Conservation (phyloP, 2,888 invertebrate genomes). For the Drosophila aldrichi region DNA sequence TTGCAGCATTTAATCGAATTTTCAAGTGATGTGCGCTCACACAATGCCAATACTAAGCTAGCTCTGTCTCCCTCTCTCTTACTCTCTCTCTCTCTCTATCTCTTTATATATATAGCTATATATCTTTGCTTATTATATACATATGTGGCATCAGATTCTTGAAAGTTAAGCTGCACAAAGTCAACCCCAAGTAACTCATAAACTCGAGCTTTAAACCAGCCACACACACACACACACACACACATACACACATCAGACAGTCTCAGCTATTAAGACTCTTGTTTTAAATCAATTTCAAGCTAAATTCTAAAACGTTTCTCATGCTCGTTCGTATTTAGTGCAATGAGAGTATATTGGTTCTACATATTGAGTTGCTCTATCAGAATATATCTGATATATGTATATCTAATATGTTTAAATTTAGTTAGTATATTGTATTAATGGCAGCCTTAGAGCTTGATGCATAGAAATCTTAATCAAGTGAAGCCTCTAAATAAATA, state of each 20-base stretch:
- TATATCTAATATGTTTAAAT: too few species aligned
- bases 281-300: slow-evolving; percentile 25
- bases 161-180: slow-evolving; percentile 46
- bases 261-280: slow-evolving; percentile 4
- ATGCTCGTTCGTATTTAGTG: not conserved
- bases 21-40: slow-evolving; percentile 62
- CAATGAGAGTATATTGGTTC: not conserved
- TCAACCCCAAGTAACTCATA: slow-evolving; percentile 56
- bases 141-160: slow-evolving; percentile 41
- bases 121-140: not conserved
- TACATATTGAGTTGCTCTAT: too few species aligned
- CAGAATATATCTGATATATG: too few species aligned
- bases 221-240: slow-evolving; percentile 5
- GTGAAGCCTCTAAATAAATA: not conserved
- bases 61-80: not conserved
- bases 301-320: not conserved
- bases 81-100: not conserved
- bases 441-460: too few species aligned
- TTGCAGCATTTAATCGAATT: slow-evolving; percentile 81
- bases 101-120: not conserved
- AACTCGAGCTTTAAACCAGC: slow-evolving; percentile 53
- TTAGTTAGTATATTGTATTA: too few species aligned
- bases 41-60: slow-evolving; percentile 25
- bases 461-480: too few species aligned
- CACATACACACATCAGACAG: slow-evolving; percentile 5